A percentile compares a stretch with the other conserved stretches of the same genome.
phyloP scores from a whole-genome alignment of 2,113 vertebrate genomes.

The Pelvicachromis taeniatus region DNA sequence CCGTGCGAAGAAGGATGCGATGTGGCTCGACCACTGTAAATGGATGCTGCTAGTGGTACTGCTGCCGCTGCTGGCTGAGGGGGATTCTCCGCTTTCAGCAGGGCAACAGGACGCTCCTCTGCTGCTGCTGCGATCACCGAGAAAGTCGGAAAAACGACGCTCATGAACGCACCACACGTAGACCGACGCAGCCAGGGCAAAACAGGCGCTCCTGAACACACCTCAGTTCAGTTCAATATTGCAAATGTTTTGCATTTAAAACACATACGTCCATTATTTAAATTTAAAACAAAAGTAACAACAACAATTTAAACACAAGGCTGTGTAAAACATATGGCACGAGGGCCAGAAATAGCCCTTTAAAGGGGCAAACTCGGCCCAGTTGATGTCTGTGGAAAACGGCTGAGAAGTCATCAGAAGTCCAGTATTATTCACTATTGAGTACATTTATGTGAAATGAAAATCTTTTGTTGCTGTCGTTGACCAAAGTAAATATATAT shows the following conservation, averaged over 20 bases:
- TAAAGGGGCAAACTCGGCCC: background rate
- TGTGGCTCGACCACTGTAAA: background rate
- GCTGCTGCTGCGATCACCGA: background rate
- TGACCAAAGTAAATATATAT: no score
- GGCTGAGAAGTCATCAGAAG: background rate
- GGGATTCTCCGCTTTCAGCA: slow-evolving; percentile 14
- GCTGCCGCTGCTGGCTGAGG: background rate
- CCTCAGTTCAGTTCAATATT: background rate
- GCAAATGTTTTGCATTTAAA: background rate
- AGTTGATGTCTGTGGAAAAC: background rate
- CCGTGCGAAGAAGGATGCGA: background rate
- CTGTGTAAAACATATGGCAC: background rate
- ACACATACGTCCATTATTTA: background rate
- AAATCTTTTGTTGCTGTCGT: no score
- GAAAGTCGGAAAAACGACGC: background rate
- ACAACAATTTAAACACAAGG: background rate
- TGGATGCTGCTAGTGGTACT: slow-evolving; percentile 44
- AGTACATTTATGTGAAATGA: no score
- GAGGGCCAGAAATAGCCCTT: background rate
- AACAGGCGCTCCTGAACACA: background rate
- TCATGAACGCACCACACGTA: slow-evolving; percentile 27
- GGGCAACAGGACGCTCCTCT: background rate
- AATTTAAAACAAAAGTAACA: background rate
- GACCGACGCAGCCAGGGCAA: background rate
- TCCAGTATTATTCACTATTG: background rate